A percentile compares a stretch with the other conserved stretches of the same genome.
phyloP scores from a whole-genome alignment of 2,797 vertebrate genomes.

The Sebastes elongatus region DNA sequence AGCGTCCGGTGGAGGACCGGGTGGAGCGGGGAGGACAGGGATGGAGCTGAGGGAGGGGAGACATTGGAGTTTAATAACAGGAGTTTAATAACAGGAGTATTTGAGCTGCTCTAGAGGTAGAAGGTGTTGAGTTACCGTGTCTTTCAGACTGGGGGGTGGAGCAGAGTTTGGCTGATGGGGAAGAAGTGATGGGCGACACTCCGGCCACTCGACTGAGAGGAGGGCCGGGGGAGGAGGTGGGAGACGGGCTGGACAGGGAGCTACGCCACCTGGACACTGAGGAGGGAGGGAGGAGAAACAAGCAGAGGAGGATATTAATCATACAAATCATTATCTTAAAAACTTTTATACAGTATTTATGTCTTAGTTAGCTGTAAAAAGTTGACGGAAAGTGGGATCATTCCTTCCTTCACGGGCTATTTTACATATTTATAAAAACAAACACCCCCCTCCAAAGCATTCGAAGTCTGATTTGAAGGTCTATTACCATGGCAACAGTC shows the following conservation, averaged over 20 bases:
- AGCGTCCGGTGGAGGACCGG: conserved; percentile 54
- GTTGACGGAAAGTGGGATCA: too few relatives aligned
- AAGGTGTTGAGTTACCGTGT: conserved; percentile 84
- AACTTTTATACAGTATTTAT: not conserved
- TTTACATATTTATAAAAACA: too few relatives aligned
- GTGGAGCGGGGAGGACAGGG: conserved; percentile 68
- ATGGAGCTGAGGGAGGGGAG: conserved; percentile 27
- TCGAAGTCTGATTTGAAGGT: too few relatives aligned
- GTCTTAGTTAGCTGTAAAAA: too few relatives aligned
- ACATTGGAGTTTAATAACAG: not conserved
- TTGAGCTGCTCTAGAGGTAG: not conserved
- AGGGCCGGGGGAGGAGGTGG: conserved; percentile 79
- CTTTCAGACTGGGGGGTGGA: conserved; percentile 88
- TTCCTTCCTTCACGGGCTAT: too few relatives aligned
- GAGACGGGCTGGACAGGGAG: conserved; percentile 86
- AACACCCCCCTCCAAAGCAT: too few relatives aligned
- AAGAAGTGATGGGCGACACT: conserved; percentile 84
- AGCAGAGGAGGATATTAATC: not conserved
- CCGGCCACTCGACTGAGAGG: conserved; percentile 85
- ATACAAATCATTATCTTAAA: not conserved
- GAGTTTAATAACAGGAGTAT: too few relatives aligned
- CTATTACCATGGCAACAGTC: too few relatives aligned
- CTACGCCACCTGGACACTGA: conserved; percentile 92
- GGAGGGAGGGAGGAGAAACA: not conserved
- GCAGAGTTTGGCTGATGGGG: conserved; percentile 79